Evolutionary conservation across 2,113 vertebrate genomes (phyloP).

Genomic region (Megaleporinus macrocephalus): DNA sequence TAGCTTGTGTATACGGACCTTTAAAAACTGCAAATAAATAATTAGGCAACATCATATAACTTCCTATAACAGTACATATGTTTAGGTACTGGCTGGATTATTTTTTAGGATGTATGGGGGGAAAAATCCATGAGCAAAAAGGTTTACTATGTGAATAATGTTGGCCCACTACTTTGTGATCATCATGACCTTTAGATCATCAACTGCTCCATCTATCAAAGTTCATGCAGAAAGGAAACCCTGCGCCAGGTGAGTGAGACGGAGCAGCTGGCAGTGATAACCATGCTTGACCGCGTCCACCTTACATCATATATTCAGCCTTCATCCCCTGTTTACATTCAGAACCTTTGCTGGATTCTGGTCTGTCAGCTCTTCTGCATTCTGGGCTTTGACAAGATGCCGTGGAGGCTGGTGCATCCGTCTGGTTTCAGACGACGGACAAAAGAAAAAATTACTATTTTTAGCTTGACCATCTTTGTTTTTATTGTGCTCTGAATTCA

Average conservation of each 20-base stretch:
- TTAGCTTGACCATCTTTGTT: conserved; percentile 1
- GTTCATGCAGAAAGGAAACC: conserved; percentile 3
- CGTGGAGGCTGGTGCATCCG: not conserved
- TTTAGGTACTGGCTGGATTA: too few relatives aligned
- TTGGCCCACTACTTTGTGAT: not conserved
- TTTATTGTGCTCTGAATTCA: not conserved
- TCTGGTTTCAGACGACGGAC: not conserved
- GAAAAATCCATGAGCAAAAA: not conserved
- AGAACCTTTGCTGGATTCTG: conserved; percentile 13
- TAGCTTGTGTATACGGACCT: too few relatives aligned
- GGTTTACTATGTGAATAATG: not conserved
- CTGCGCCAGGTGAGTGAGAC: not conserved
- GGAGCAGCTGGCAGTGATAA: not conserved
- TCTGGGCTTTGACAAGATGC: conserved; percentile 6
- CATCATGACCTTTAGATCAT: not conserved
- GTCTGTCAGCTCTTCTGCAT: conserved; percentile 1
- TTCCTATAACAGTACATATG: too few relatives aligned
- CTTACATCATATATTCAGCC: not conserved
- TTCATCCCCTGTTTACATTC: conserved; percentile 13
- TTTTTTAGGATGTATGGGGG: too few relatives aligned
- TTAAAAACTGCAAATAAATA: too few relatives aligned
- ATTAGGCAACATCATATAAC: too few relatives aligned
- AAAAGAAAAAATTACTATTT: conserved; percentile 1
- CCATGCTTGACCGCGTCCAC: not conserved
- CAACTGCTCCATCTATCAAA: conserved; percentile 1